Conservation (phyloP, 2,888 invertebrate genomes). For the Bembecia ichneumoniformis region DNA sequence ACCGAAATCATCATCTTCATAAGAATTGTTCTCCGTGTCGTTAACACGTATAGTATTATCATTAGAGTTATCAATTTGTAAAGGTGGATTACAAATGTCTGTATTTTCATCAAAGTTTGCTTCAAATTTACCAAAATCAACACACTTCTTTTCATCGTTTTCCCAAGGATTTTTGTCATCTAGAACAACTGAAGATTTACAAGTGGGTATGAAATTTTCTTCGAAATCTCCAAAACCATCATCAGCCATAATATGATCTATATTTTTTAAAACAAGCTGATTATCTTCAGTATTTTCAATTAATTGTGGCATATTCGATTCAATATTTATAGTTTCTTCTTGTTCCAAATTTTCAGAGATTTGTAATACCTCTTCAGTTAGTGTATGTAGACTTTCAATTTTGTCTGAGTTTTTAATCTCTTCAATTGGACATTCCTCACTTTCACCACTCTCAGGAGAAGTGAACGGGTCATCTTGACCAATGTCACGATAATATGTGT, state of each 20-base stretch:
- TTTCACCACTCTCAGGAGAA: background rate
- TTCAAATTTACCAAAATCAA: conserved; percentile 46
- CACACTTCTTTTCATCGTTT: conserved; percentile 14
- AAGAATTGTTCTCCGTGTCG: conserved; percentile 14
- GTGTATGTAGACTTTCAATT: background rate
- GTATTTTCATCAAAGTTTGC: conserved; percentile 42
- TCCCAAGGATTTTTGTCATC: conserved; percentile 51
- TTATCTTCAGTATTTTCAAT: background rate
- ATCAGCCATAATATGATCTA: conserved; percentile 12
- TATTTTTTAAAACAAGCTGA: conserved; percentile 2
- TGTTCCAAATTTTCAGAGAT: background rate
- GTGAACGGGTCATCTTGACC: background rate
- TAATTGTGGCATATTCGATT: background rate
- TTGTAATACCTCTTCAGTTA: background rate
- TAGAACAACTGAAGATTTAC: conserved; percentile 23
- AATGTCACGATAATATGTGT: background rate
- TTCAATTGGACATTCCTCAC: background rate
- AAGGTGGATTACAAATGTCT: conserved; percentile 2
- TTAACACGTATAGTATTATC: conserved; percentile 8
- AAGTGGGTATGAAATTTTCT: conserved; percentile 56
- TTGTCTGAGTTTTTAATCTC: background rate
- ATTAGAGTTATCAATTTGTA: conserved; percentile 10
- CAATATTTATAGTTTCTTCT: background rate
- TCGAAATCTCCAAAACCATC: conserved; percentile 70
- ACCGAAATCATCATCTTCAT: conserved; percentile 67